Evolutionary conservation across 2,888 invertebrate species (phyloP), one percentile per base, ranked within the genome.

Genomic region (Cinara cedri): DNA sequence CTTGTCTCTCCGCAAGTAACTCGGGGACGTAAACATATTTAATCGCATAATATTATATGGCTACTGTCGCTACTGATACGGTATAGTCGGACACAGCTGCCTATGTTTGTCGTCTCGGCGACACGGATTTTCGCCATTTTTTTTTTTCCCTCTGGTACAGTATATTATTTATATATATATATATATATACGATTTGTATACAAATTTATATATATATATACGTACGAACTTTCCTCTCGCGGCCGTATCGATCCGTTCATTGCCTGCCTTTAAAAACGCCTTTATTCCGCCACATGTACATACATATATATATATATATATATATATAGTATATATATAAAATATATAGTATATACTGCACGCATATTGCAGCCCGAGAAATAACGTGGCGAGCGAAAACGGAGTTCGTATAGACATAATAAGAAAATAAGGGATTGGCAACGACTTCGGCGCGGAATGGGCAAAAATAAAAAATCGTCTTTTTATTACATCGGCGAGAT

Each of bases 391-490:
- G 14, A 26, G 10, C 13, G 57, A 49, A n/a, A 62, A 72, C 26
- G 51, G 1, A 4, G 49, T 63, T 34, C 34, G 51, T 68, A 16
- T 34, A 19, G 26, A 54, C n/a, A 42, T 16, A 11, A 26, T 24
- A 26, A 49, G 72, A 19, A 60, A 34, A 34, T 34, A 34, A 62
- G 34, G 46, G 63, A 74, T 74, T 74, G 74, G 74, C 74, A 74
- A 65, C 42, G 63, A 44, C 42, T 63, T 42, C 44, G 11, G 0
- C 21, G 21, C 21, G 74, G 74, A 63, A 44, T 9, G 54, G 21
- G 34, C 34, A 6, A 34, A 34, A 34, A 34, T 4, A 34, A 42
- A 74, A 74, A 74, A 54, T 54, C 54, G 74, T 63, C 14, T 49
- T 74, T 74, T 74, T 51, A 65, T 74, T 63, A 51, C 74, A 11